Evolutionary conservation across 2,888 invertebrate genomes (phyloP), one percentile per base, ranked within the genome.

Genomic region (Cyrtodaria siliqua): DNA sequence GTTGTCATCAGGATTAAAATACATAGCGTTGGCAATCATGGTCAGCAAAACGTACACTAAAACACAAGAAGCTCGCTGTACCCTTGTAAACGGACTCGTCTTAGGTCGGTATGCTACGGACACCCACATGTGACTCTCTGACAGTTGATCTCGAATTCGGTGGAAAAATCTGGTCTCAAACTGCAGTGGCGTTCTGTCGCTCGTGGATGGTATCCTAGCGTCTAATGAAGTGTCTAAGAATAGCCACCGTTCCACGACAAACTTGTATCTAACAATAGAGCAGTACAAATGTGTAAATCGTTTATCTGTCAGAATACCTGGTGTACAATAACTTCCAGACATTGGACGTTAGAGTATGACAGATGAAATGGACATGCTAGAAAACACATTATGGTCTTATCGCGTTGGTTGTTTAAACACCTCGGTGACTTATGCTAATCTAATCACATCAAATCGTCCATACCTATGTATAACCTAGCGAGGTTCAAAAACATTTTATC

Each of bases 11-110:
- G 84, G 73, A 20, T 80, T 69, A 73, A 92, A 93, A 87, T 92
- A 93, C 92, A 93, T 92, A 20, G 93, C 93, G 72, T 93, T 93
- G 16, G 90, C 91, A 40, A 93, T 82, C 93, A 93, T 93, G 18
- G 92, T 91, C 12, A 92, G 80, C 68, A 91, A 91, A 14, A 93
- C 83, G 61, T 93, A 83, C 16, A 92, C 87, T 29, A 93, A 82
- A 67, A 91, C 91, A 52, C 90, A 90, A 0, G 91, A 89, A 1
- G 92, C 87, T 8, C 93, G 86, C 63, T 86, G 85, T 49, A 90
- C 87, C 12, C 93, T 80, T 0, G 92, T 92, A 79, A 93, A 93
- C 3, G 91, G 86, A 53, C 91, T 92, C 12, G 90, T 86, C 2
- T 90, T 89, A 24, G 93, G 92, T 20, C 93, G 88, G 67, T 91